Evolutionary conservation across 2,888 invertebrate species (phyloP).

Genomic region (Luperina testacea): DNA sequence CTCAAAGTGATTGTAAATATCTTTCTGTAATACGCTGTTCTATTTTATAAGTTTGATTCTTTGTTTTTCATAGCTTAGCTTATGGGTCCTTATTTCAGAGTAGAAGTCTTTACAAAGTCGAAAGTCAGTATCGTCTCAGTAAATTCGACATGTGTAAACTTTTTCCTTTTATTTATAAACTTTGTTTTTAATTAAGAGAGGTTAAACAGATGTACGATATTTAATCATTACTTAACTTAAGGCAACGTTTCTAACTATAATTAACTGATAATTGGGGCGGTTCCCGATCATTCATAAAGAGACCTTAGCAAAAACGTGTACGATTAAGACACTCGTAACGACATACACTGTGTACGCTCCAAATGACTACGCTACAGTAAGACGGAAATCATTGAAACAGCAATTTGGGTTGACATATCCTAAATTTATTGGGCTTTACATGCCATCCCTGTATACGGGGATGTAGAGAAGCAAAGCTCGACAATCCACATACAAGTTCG

Average conservation of each 20-base stretch:
- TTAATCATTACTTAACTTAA: background rate
- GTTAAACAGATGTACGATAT: background rate
- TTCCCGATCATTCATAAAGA: background rate
- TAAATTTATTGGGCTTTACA: slow-evolving; percentile 11
- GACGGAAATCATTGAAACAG: slow-evolving; percentile 2
- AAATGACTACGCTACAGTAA: background rate
- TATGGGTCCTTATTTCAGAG: background rate
- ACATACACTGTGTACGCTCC: background rate
- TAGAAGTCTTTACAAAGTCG: background rate
- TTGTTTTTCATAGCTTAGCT: background rate
- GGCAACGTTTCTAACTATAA: background rate
- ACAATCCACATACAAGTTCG: slow-evolving; percentile 8
- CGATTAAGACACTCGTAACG: background rate
- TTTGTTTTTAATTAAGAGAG: background rate
- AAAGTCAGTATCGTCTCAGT: background rate
- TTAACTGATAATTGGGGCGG: background rate
- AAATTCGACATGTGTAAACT: background rate
- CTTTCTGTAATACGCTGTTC: background rate
- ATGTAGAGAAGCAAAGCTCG: background rate
- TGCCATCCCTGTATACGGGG: background rate
- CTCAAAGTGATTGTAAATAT: background rate
- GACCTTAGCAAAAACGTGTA: background rate
- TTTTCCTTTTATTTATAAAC: background rate
- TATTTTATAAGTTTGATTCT: background rate
- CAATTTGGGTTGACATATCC: slow-evolving; percentile 12